Evolutionary conservation across 2,797 vertebrate species (phyloP).

Genomic region (Phrynocephalus guinanensis): DNA sequence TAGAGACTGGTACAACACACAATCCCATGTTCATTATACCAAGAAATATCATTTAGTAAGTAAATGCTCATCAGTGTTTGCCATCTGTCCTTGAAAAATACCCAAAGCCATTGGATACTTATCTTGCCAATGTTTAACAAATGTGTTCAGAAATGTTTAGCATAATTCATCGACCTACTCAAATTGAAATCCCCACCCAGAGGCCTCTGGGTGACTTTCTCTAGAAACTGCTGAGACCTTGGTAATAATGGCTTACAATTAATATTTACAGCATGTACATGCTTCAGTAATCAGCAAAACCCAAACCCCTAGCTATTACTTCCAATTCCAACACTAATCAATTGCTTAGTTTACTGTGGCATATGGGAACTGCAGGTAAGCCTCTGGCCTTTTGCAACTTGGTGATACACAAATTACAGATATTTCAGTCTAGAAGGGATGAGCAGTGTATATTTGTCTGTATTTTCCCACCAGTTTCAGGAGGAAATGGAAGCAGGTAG

Average conservation of each 20-base stretch:
- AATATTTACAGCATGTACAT: slow-evolving; percentile 21
- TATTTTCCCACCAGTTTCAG: not conserved
- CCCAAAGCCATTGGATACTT: not conserved
- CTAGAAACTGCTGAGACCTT: slow-evolving; percentile 21
- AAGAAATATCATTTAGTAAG: not conserved
- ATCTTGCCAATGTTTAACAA: not conserved
- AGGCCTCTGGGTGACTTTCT: slow-evolving; percentile 12
- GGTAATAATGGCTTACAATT: slow-evolving; percentile 22
- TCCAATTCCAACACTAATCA: slow-evolving; percentile 16
- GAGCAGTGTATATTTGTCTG: not conserved
- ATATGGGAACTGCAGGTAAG: slow-evolving; percentile 3
- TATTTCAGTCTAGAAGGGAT: not conserved
- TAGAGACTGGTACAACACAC: not conserved
- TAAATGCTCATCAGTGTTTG: not conserved
- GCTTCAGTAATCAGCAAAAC: slow-evolving; percentile 27
- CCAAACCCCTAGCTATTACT: not conserved
- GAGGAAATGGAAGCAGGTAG: not conserved
- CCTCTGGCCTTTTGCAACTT: not conserved
- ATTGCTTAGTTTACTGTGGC: not conserved
- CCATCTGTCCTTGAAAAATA: not conserved
- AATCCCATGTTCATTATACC: not conserved
- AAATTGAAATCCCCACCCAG: slow-evolving; percentile 9
- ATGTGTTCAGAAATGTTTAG: slow-evolving; percentile 6
- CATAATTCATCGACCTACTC: slow-evolving; percentile 6
- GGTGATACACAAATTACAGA: slow-evolving; percentile 1